Evolutionary conservation across 2,113 vertebrate species (phyloP), one percentile per base, ranked within the genome.

Genomic region (Pseudopodoces humilis): DNA sequence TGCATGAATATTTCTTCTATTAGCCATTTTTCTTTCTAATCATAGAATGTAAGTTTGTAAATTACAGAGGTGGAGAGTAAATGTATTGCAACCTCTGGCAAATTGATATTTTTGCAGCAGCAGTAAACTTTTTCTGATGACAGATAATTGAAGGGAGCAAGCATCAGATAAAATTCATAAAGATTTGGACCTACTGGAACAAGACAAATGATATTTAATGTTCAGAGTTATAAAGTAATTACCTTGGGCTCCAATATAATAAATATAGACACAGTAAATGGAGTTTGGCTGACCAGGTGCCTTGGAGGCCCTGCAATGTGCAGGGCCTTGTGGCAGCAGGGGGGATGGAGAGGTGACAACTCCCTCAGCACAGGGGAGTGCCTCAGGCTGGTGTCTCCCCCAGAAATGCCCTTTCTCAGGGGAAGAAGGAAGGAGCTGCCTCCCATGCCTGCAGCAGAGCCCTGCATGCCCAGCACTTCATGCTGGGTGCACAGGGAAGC

Each of bases 31-130:
- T 85, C 67, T 93, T 90, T 90, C 27, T 87, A 92, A 88, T 96
- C 86, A 55, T 65, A 58, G 89, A 90, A 92, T 39, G 81, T 65
- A 58, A 96, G 83, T 89, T 90, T 92, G 91, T 79, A 95, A 96
- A 96, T 97, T 91, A 96, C 21, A 84, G 86, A 75, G 62, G 63
- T 76, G 83, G 91, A 93, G 67, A 93, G 80, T 41, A 76, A 94
- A 93, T 86, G 64, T 74, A 74, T 84, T 85, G 96, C 76, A 88
- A 95, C 91, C 62, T 62, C 83, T 76, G 88, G 92, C 95, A 95
- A 94, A 78, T 72, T 95, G 93, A 94, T 97, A 96, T 96, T 96
- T 92, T 90, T 95, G 95, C 93, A 65, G 92, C 62, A 79, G 60
- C 16, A 3, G 80, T 83, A 94, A 92, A 95, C 85, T 92, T 97